phyloP scores from a whole-genome alignment of 2,113 vertebrate species.

The Phylloscopus trochiloides region DNA sequence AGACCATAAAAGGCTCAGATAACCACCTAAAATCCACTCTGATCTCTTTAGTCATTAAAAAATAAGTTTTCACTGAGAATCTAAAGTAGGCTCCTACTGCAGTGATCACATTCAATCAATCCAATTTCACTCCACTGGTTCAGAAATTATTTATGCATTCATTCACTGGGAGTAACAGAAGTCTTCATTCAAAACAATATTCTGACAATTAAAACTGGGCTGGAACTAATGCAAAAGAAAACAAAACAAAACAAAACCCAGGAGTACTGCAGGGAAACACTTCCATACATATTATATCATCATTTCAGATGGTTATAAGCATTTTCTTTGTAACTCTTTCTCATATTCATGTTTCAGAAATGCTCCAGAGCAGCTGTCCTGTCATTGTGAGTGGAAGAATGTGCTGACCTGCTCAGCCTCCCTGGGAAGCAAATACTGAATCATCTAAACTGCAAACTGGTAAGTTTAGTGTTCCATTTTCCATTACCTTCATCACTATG shows the following conservation, averaged over 20 bases:
- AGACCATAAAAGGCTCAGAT: slow-evolving; percentile 32
- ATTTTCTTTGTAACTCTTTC: not conserved
- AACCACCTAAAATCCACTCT: not conserved
- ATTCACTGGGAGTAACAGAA: not conserved
- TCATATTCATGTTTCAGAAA: not conserved
- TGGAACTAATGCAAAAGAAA: not conserved
- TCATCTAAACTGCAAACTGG: not conserved
- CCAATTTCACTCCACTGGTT: not conserved
- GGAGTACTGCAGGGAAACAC: not conserved
- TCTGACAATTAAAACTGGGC: not conserved
- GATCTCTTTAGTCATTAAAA: slow-evolving; percentile 6
- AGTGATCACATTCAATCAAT: not conserved
- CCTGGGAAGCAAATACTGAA: not conserved
- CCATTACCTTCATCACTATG: not conserved
- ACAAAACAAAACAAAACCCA: not conserved
- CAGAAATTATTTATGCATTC: slow-evolving; percentile 4
- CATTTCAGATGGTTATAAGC: not conserved
- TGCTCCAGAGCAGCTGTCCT: not conserved
- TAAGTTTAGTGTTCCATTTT: not conserved
- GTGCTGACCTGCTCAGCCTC: not conserved
- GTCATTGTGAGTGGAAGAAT: not conserved
- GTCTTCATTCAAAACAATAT: not conserved
- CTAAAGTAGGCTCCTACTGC: not conserved
- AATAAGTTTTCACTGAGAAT: not conserved
- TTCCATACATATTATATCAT: not conserved